These are phyloP conservation scores for Serinus canaria DNA, from an alignment of 2,113 vertebrate species.

Conservation along the genomic window DNA sequence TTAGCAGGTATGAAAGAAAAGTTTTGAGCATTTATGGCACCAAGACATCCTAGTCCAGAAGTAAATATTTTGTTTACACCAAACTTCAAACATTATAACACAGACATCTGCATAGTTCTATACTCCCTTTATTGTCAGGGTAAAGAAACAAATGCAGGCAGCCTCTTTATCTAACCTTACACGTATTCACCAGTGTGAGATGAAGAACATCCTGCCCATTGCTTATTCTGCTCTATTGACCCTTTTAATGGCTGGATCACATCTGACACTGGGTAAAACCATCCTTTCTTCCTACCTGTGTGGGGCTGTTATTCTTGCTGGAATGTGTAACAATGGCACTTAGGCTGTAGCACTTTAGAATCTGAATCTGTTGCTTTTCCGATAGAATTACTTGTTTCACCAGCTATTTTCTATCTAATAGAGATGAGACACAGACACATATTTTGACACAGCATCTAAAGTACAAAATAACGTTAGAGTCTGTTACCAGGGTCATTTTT, in stretches of 20 bases:
- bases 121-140: not conserved
- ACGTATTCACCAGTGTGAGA: not conserved
- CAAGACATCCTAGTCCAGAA: constrained; percentile 30
- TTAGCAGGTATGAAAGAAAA: constrained; percentile 29
- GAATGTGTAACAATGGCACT: not conserved
- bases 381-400: not conserved
- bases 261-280: not conserved
- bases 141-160: not conserved
- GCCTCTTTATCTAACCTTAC: not conserved
- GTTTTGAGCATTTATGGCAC: constrained; percentile 29
- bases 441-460: not conserved
- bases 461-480: not conserved
- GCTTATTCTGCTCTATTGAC: not conserved
- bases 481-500: not conserved
- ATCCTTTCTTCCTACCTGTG: not conserved
- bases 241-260: not conserved
- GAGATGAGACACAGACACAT: not conserved
- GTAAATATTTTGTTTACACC: constrained; percentile 58
- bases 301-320: not conserved
- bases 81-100: constrained; percentile 41
- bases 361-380: not conserved
- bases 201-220: not conserved
- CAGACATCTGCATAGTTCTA: not conserved
- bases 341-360: not conserved
- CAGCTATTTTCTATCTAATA: not conserved